Base-by-base conservation (phyloP, 2,797 vertebrate species). In the Delichon dasypus region DNA sequence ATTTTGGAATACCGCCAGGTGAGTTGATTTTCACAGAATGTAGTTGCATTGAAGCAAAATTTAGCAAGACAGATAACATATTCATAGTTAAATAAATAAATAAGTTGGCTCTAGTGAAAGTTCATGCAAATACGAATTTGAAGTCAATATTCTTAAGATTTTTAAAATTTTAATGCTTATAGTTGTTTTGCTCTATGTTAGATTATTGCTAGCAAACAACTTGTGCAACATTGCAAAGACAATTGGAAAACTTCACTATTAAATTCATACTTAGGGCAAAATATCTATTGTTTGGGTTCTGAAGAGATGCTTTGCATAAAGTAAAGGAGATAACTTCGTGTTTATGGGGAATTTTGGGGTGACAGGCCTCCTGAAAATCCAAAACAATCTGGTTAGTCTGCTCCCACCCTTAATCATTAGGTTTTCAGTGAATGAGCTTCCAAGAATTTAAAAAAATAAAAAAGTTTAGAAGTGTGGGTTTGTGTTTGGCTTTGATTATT, bases 1-100 rank as follows among this genome's bases (percentile, higher is more conserved):
- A 98, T 99, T 94, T 94, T 99, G 73, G 98, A 99, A 91, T 98
- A 99, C 84, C 98, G 99, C 80, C 99, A 98, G 98, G 99, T 99
- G 91, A 95, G 96, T 61, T 66, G n/a, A 20, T 34, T 80, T 64
- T 84, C 48, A 12, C 5, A 32, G 29, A 58, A 17, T 38, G 3
- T 48, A 19, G 7, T 55, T 40, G 8, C 5, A 29, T 13, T 70
- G 38, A 84, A 64, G 29, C 32, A 81, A 77, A 89, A 42, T 42
- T 72, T 74, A 83, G 11, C 42, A 68, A 89, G 62, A 77, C 58
- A 67, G 32, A 16, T 7, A 51, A 40, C 3, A 16, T 42, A 47
- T 45, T 73, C 11, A 36, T 22, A 36, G 36, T 36, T 89, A 74
- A 84, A 61, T 64, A 67, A 54, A 12, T 26, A 27, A 25, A 8